These are phyloP conservation scores for Herpailurus yagouaroundi DNA, from an alignment of 2,113 vertebrate species.

Conservation along the genomic window DNA sequence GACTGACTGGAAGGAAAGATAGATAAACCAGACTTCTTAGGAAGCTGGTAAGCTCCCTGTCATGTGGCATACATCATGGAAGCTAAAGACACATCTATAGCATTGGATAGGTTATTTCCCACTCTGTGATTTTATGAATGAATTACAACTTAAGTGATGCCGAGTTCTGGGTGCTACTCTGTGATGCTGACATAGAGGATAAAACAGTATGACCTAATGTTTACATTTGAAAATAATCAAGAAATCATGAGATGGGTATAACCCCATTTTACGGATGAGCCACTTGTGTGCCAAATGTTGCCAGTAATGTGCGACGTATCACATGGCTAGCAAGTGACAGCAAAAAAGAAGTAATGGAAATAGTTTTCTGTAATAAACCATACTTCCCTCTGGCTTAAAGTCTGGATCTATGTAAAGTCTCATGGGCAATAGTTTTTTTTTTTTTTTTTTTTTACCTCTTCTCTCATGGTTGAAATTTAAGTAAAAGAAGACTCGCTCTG, in stretches of 20 bases:
- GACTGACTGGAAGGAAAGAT: neutral
- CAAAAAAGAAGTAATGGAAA: neutral
- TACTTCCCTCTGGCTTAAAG: neutral
- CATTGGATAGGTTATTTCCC: neutral
- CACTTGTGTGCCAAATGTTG: neutral
- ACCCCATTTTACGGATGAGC: neutral
- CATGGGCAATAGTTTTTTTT: neutral
- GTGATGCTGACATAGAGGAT: neutral
- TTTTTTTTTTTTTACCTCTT: neutral
- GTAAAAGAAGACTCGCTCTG: neutral
- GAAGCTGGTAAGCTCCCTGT: neutral
- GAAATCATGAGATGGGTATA: neutral
- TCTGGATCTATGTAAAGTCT: neutral
- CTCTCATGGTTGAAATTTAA: neutral
- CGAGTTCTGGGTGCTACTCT: neutral
- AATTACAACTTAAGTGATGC: neutral
- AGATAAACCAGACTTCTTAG: neutral
- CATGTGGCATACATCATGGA: neutral
- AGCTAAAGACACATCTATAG: neutral
- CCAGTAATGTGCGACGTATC: neutral
- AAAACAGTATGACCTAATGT: neutral
- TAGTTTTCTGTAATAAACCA: neutral
- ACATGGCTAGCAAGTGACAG: neutral
- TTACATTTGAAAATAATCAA: constrained; percentile 27
- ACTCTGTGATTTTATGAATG: neutral